Evolutionary conservation across 2,888 invertebrate genomes (phyloP), one percentile per base, ranked within the genome.

Genomic region (Drosophila macrospina): DNA sequence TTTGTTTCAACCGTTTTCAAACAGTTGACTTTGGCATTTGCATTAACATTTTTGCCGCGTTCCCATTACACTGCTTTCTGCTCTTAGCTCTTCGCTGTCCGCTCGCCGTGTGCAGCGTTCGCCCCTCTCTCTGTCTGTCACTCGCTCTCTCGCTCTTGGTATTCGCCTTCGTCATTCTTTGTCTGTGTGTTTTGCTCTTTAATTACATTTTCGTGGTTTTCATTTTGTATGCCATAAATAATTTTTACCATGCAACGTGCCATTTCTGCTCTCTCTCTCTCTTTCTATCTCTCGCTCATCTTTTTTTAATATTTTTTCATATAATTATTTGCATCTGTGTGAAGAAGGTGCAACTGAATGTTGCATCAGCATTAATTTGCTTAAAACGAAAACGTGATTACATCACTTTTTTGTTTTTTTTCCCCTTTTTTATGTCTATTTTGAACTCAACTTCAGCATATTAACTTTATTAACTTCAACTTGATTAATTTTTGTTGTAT

Each of bases 151-250:
- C n/a, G n/a, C n/a, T n/a, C 32, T 8, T n/a, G 16, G 16, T 15
- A 32, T 26, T 16, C 28, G 6, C 44, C 20, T 50, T 37, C 20
- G 55, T 37, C 5, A 37, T n/a, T 47, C 26, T 50, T 55, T 30
- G 26, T 57, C 59, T 85, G 68, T 75, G 60, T 64, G 84, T 42
- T 72, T 74, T 61, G 65, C 69, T 68, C 73, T 86, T 85, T 88
- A 86, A 86, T 86, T 86, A 88, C 89, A 88, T 89, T 89, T 89
- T 84, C 74, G 87, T 75, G 89, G 89, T 59, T 84, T 87, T 75
- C 71, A 70, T 80, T 82, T 74, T 76, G 74, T 45, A 45, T 66
- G 63, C 84, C 84, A 89, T 89, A 85, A 89, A 85, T 88, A 83
- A 89, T 89, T 89, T 87, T 61, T 2, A 16, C 36, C 69, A 63